These are phyloP conservation scores for Vesta saturnalis DNA, from an alignment of 2,888 invertebrate genomes.

Conservation along the genomic window DNA sequence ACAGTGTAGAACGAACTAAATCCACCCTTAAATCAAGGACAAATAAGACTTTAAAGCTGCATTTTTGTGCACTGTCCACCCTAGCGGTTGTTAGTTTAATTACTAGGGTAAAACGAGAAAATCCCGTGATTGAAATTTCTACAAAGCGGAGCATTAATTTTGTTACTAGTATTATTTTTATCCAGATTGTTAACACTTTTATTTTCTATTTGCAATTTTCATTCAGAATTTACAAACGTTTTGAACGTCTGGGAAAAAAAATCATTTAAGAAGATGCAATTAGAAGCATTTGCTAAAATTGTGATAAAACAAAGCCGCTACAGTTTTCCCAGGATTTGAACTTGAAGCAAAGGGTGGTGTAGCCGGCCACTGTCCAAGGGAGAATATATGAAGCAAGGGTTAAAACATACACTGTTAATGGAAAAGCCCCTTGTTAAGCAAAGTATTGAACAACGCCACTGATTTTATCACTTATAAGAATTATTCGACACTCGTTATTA, in stretches of 20 bases:
- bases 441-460: conserved; percentile 23
- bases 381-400: conserved; percentile 62
- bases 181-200: not conserved
- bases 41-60: conserved; percentile 54
- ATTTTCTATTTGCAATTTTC: no score
- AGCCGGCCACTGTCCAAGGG: conserved; percentile 61
- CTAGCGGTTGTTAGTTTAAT: conserved; percentile 60
- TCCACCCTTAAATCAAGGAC: conserved; percentile 54
- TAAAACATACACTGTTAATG: conserved; percentile 56
- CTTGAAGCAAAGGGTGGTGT: conserved; percentile 55
- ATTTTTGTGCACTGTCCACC: conserved; percentile 56
- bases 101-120: conserved; percentile 56
- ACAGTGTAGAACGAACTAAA: conserved; percentile 43
- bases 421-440: conserved; percentile 53
- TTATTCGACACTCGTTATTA: not conserved
- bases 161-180: not conserved
- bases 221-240: no score
- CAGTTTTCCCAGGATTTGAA: conserved; percentile 23
- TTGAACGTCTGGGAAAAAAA: no score
- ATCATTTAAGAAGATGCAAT: no score
- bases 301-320: conserved; percentile 21
- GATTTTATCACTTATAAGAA: not conserved
- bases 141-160: conserved; percentile 42
- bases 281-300: no score
- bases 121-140: conserved; percentile 47